Evolutionary conservation across 30 jellyfish, hydroid and myxozoan genomes (phyloP).

Genomic region (Turritopsis rubra): DNA sequence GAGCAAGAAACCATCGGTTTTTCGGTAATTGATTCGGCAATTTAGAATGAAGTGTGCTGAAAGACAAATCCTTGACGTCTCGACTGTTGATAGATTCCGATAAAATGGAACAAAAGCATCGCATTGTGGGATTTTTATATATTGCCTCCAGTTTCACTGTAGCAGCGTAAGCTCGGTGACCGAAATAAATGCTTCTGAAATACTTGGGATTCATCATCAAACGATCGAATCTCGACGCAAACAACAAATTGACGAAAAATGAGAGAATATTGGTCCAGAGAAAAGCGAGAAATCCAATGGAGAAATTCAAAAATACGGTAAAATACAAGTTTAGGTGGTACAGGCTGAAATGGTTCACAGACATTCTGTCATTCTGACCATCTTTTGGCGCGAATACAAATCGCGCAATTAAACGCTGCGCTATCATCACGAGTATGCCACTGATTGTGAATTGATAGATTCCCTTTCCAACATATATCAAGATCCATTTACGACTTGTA

Average conservation of each 20-base stretch:
- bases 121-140: not conserved
- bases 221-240: not conserved
- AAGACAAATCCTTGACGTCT: not conserved
- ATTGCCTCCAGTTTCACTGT: not conserved
- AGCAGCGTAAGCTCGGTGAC: not conserved
- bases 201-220: not conserved
- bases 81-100: not conserved
- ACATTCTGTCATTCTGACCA: not conserved
- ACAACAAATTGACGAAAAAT: not conserved
- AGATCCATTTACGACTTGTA: not conserved
- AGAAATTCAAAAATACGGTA: not conserved
- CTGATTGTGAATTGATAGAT: not conserved
- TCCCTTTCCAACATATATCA: not conserved
- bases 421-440: not conserved
- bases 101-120: not conserved
- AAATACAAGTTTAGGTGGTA: not conserved
- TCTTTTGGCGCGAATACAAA: not conserved
- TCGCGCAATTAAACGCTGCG: not conserved
- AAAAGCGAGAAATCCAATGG: not conserved
- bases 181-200: not conserved
- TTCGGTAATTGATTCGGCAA: not conserved
- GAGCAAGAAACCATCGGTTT: not conserved
- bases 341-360: not conserved
- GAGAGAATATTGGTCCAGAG: not conserved
- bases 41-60: not conserved